Conservation (phyloP, 2,113 vertebrate species). For the Chloebia gouldiae region DNA sequence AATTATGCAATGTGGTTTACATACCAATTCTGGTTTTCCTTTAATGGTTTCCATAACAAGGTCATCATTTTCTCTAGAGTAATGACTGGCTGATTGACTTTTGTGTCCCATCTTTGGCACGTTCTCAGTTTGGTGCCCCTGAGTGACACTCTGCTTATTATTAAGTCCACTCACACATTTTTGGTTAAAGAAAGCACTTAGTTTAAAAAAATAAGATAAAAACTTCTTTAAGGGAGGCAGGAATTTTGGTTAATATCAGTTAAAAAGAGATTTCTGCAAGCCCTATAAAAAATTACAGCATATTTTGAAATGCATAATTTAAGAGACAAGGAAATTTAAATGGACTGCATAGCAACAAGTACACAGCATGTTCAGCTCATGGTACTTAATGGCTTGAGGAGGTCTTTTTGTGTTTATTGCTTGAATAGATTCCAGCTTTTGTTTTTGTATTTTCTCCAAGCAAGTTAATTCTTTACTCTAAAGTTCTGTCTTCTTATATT, state of each 20-base stretch:
- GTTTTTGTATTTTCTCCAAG: background rate
- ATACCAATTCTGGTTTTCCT: slow-evolving; percentile 61
- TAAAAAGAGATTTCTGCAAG: slow-evolving; percentile 44
- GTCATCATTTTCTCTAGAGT: slow-evolving; percentile 59
- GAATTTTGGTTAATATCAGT: background rate
- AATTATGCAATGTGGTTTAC: background rate
- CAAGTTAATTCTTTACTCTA: background rate
- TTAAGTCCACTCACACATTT: background rate
- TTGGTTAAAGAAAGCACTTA: background rate
- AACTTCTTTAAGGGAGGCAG: background rate
- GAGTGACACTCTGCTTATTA: slow-evolving; percentile 51
- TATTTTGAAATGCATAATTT: background rate
- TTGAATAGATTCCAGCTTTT: background rate
- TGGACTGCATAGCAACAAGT: background rate
- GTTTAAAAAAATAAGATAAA: background rate
- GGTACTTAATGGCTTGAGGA: background rate
- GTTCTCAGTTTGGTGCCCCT: slow-evolving; percentile 40
- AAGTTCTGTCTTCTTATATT: background rate
- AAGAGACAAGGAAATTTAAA: background rate
- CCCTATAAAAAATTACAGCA: background rate
- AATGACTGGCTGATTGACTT: slow-evolving; percentile 50
- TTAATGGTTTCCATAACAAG: slow-evolving; percentile 61
- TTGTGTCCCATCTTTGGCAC: slow-evolving; percentile 37
- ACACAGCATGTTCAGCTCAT: background rate
- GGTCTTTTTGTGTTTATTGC: background rate